Base-by-base conservation (phyloP, 2,888 invertebrate genomes). In the Byasa hedistus region DNA sequence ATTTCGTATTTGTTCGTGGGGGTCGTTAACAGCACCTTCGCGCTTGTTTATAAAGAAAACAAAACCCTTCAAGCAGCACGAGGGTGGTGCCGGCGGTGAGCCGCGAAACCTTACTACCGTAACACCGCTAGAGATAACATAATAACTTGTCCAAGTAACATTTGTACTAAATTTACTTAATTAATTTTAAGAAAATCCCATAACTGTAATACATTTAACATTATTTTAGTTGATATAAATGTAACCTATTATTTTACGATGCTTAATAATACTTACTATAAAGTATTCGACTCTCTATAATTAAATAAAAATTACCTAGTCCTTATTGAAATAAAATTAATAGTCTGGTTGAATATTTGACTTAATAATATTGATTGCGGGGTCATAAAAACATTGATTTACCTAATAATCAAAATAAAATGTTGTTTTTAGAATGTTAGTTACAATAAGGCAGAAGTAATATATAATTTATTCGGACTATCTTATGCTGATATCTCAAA, bases 1-100 rank as follows among this genome's bases (percentile, higher is more conserved):
- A 90, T 91, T 91, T 91, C 89, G 89, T 91, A 89, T 91, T 91
- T 91, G 89, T 90, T 89, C 87, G 83, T 82, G 81, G 89, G 89
- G 88, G 88, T 91, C 88, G 89, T 90, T 91, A 91, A 82, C 89
- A 83, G 85, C 89, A 89, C 90, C 90, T 91, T 86, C 85, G 80
- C 83, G 84, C 80, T 87, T 90, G 87, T 89, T 89, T 89, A 85
- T 88, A 89, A 90, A 89, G 89, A 90, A 91, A 91, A 90, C 87
- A 90, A 86, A 89, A 86, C 87, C 89, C 87, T 87, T 86, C 81
- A 78, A 81, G 77, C 77, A 74, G 74, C 72, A 74, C 72, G 76
- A 68, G 73, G 72, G 70, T 69, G 73, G 69, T 72, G 70, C 70
- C 71, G 73, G 73, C 74, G 72, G 73, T 67, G 66, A 62, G 68